Percentiles rank a stretch among this genome's conserved stretches.
phyloP scores from a whole-genome alignment of 2,113 vertebrate species.

The Kryptolebias marmoratus region DNA sequence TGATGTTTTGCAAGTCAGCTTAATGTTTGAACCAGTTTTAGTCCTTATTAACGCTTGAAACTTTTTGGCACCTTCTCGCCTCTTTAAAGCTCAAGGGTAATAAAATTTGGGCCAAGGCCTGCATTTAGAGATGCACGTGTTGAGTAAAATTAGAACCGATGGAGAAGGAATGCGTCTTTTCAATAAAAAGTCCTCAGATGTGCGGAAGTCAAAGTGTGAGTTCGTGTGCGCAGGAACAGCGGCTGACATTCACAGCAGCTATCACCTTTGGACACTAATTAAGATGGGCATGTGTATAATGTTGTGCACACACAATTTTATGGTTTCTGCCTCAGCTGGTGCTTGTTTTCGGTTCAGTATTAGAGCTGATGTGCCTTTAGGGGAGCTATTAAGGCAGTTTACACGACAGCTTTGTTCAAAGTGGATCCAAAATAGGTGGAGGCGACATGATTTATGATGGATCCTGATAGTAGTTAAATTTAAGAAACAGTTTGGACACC shows the following conservation, averaged over 20 bases:
- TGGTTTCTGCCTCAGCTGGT: slow-evolving; percentile 24
- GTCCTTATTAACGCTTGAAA: too few relatives aligned
- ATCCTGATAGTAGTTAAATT: slow-evolving; percentile 30
- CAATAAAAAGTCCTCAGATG: slow-evolving; percentile 3
- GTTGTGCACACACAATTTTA: slow-evolving; percentile 41
- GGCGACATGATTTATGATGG: slow-evolving; percentile 60
- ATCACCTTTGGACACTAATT: slow-evolving; percentile 57
- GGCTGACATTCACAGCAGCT: slow-evolving; percentile 24
- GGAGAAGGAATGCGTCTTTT: neutral
- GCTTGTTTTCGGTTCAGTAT: slow-evolving; percentile 41
- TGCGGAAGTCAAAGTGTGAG: neutral
- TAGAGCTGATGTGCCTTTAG: slow-evolving; percentile 50
- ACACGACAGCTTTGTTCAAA: slow-evolving; percentile 32
- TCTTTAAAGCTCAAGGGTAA: too few relatives aligned
- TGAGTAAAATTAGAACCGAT: neutral
- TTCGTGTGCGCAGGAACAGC: slow-evolving; percentile 9
- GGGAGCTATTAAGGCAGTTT: slow-evolving; percentile 48
- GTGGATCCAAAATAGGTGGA: slow-evolving; percentile 33
- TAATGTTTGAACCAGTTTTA: too few relatives aligned
- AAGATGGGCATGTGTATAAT: slow-evolving; percentile 46
- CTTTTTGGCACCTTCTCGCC: neutral
- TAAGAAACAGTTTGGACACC: slow-evolving; percentile 42
- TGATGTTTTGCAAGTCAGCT: too few relatives aligned
- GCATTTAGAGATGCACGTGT: neutral
- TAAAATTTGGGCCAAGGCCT: too few relatives aligned